These are phyloP conservation scores for Kradibia gibbosae DNA, from an alignment of 1,140 invertebrate genomes.

Conservation along the genomic window DNA sequence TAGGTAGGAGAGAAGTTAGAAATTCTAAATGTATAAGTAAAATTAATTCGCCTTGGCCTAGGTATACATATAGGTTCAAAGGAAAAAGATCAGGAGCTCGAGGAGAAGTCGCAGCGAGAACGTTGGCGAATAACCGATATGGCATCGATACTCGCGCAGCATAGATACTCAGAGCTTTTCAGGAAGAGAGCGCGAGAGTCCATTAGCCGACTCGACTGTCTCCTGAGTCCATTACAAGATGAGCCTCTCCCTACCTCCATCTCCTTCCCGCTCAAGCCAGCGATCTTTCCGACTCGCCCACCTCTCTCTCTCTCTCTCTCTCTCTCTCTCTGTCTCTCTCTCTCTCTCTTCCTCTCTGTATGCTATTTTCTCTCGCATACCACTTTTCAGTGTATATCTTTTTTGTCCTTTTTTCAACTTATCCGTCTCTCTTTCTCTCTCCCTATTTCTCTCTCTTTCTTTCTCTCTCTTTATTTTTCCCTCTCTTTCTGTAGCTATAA, in stretches of 20 bases:
- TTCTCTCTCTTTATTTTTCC: neutral
- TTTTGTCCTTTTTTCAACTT: too few relatives aligned
- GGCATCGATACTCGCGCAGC: conserved; percentile 67
- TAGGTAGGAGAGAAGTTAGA: neutral
- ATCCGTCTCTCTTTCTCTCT: neutral
- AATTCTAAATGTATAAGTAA: conserved; percentile 32
- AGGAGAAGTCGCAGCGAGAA: neutral
- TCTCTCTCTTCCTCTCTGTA: neutral
- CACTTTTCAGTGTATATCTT: too few relatives aligned
- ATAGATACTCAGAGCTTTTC: conserved; percentile 71
- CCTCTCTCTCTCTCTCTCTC: conserved; percentile 18
- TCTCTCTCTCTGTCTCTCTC: neutral
- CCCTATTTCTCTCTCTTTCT: conserved; percentile 8
- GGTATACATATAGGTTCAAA: neutral
- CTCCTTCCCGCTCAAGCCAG: conserved; percentile 56
- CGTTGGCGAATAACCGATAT: conserved; percentile 53
- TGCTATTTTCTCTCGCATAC: neutral
- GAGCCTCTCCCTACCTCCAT: conserved; percentile 64
- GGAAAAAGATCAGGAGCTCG: neutral
- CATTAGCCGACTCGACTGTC: conserved; percentile 73
- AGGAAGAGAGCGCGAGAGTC: conserved; percentile 63
- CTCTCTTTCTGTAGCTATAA: neutral
- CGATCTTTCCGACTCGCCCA: conserved; percentile 55
- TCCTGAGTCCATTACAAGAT: conserved; percentile 74
- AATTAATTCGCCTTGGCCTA: conserved; percentile 16